Percentiles rank a stretch among this genome's conserved stretches.
Conservation (phyloP, 1,140 invertebrate species). For the Drosophila parvula region DNA sequence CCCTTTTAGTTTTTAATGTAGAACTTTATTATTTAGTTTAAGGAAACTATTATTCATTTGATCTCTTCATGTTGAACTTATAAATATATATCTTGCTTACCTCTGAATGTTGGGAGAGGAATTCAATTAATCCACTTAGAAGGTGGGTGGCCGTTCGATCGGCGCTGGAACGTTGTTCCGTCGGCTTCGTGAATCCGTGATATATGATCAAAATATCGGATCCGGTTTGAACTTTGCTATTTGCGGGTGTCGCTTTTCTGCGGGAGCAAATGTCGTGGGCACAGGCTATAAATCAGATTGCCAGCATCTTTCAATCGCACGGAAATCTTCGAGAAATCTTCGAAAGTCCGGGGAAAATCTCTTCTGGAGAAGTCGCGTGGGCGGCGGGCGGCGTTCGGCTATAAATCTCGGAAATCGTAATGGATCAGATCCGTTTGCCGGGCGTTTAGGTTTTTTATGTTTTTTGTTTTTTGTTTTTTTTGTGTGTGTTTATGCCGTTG, state of each 20-base stretch:
- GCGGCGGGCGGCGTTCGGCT: constrained; percentile 8
- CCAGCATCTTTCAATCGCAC: constrained; percentile 33
- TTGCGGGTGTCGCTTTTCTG: constrained; percentile 12
- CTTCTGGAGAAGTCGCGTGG: constrained; percentile 36
- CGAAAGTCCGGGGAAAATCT: constrained; percentile 22
- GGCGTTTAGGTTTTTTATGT: constrained; percentile 26
- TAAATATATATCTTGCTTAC: constrained; percentile 34
- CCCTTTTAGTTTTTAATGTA: neutral
- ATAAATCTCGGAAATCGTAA: constrained; percentile 37
- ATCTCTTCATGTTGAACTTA: neutral
- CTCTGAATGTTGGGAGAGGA: constrained; percentile 59
- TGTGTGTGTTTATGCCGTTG: constrained; percentile 47
- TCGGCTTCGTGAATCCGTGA: constrained; percentile 37
- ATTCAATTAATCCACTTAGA: constrained; percentile 75
- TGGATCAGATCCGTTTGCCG: constrained; percentile 21
- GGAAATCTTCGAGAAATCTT: constrained; percentile 38
- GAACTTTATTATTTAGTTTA: neutral
- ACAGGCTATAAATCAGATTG: constrained; percentile 64
- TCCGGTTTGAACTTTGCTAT: constrained; percentile 43
- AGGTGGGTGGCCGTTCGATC: constrained; percentile 52
- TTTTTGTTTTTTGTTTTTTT: constrained; percentile 34
- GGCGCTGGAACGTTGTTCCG: constrained; percentile 39
- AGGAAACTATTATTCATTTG: neutral
- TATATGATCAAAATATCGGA: constrained; percentile 26
- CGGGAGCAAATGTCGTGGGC: constrained; percentile 45